Evolutionary conservation across 2,888 invertebrate species (phyloP), one percentile per base, ranked within the genome.

Genomic region (Desoria tigrina): DNA sequence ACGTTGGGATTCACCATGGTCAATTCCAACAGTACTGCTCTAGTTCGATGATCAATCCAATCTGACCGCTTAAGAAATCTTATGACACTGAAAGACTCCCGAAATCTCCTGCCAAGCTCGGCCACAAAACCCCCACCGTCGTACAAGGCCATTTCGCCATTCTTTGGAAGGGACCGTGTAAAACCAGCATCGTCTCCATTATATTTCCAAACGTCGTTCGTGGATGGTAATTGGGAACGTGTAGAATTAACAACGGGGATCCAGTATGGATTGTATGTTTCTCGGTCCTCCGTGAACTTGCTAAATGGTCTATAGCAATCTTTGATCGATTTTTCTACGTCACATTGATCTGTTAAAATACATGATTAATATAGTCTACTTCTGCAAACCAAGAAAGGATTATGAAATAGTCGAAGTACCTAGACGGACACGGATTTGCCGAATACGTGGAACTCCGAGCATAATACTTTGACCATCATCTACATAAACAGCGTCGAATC

Each of bases 71-170:
- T 54, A 45, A 73, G 56, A 27, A 65, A 66, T 16, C 59, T 51
- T 3, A 73, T 11, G 2, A 70, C 65, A 53, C 59, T 63, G 2
- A 18, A 11, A 3, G 70, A 63, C 39, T 70, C 53, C 2, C 54
- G 56, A 2, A 37, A 32, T 14, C 2, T 63, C 57, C 66, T 50
- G 28, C 73, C 73, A 1, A 73, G 54, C 18, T 73, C 67, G 1
- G 67, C 55, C 11, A 68, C 59, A n/a, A 68, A 73, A 0, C 73
- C 73, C 11, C 70, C 70, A 9, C 68, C 73, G 24, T 68, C 68
- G 49, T 73, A 73, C 16, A 1, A 56, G n/a, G 53, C 67, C 32
- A 63, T 59, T 2, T 50, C 16, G 14, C 73, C 73, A 1, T 9
- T 23, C 6, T 55, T 54, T 16, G 50, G 11, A 9, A 62, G 28